Percentiles rank a stretch among this genome's conserved stretches.
Conservation (phyloP, 2,797 vertebrate species). For the Sandelia bainsii region DNA sequence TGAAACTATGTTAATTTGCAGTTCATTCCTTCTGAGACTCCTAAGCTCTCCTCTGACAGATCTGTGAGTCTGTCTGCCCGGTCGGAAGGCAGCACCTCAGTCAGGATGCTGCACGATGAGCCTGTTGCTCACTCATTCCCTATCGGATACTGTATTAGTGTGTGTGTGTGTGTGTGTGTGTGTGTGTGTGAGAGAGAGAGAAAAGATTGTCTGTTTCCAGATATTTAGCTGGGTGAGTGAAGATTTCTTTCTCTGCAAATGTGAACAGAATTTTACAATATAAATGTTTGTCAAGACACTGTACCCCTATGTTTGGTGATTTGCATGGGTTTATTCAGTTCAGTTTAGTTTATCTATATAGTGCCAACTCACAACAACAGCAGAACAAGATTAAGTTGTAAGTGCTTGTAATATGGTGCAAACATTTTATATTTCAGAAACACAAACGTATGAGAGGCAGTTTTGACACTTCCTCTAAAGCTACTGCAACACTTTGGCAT, state of each 20-base stretch:
- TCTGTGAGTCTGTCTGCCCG: conserved; percentile 67
- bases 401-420: conserved; percentile 2
- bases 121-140: conserved; percentile 63
- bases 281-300: not conserved
- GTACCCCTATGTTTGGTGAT: not conserved
- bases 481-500: conserved; percentile 38
- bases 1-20: conserved; percentile 72
- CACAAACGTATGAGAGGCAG: conserved; percentile 40
- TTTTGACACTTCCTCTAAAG: conserved; percentile 45
- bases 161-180: conserved; percentile 16
- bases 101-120: conserved; percentile 65
- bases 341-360: too few species aligned
- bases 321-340: conserved; percentile 7
- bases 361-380: not conserved
- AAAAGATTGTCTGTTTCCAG: conserved; percentile 14
- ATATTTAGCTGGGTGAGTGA: conserved; percentile 18
- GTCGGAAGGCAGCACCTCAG: conserved; percentile 58
- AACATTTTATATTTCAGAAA: conserved; percentile 32
- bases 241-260: conserved; percentile 3
- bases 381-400: not conserved
- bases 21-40: conserved; percentile 55
- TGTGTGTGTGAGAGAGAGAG: conserved; percentile 16
- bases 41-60: conserved; percentile 67
- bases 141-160: conserved; percentile 2
- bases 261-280: not conserved